phyloP scores from a whole-genome alignment of 2,888 invertebrate genomes.

The Trachelus stipa region DNA sequence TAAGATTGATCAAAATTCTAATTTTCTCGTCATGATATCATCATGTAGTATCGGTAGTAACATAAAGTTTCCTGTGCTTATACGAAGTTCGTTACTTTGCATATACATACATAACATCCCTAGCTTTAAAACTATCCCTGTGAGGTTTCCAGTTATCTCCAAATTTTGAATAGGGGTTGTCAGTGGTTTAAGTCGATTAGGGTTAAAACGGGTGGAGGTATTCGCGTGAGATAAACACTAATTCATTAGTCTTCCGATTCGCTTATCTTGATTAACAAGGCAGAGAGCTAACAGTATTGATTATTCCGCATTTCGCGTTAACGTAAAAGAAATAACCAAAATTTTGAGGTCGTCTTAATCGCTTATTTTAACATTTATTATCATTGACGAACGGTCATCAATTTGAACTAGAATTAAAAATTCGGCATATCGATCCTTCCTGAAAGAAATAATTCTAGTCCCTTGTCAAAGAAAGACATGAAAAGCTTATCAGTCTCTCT shows the following conservation, averaged over 20 bases:
- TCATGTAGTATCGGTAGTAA: not conserved
- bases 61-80: not conserved
- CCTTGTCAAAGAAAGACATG: no score
- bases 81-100: not conserved
- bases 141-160: not conserved
- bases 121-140: not conserved
- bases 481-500: not conserved
- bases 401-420: no score
- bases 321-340: no score
- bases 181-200: not conserved
- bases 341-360: no score
- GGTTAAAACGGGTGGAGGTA: not conserved
- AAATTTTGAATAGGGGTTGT: not conserved
- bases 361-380: no score
- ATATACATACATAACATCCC: not conserved
- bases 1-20: not conserved
- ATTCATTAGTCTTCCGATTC: not conserved
- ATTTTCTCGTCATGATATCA: not conserved
- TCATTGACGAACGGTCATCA: no score
- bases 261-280: not conserved
- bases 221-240: not conserved
- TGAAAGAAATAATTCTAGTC: no score
- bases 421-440: no score
- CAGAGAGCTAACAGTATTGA: not conserved
- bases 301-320: not conserved